Evolutionary conservation across 1,140 invertebrate genomes (phyloP).

Genomic region (Ditylenchus dipsaci): DNA sequence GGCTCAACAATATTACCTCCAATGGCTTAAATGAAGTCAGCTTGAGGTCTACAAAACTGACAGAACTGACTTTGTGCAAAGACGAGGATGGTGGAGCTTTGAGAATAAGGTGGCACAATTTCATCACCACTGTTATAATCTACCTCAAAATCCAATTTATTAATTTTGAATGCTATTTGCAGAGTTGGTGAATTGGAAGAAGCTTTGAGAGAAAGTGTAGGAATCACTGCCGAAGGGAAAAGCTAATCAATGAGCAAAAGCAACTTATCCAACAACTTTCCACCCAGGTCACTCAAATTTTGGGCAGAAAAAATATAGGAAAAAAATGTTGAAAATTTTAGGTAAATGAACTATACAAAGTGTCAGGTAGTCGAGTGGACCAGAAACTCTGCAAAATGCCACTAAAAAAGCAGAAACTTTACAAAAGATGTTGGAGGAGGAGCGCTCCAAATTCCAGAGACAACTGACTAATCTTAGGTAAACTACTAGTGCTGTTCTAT

Average conservation of each 20-base stretch:
- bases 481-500: neutral
- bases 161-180: too few relatives aligned
- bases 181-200: slow-evolving; percentile 45
- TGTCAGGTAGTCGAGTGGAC: slow-evolving; percentile 7
- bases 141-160: too few relatives aligned
- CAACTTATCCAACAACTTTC: slow-evolving; percentile 31
- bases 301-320: too few relatives aligned
- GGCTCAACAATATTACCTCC: too few relatives aligned
- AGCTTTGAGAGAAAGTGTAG: slow-evolving; percentile 43
- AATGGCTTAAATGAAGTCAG: neutral
- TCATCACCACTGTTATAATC: too few relatives aligned
- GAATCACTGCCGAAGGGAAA: slow-evolving; percentile 45
- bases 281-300: slow-evolving; percentile 18
- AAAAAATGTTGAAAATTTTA: too few relatives aligned
- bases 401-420: slow-evolving; percentile 6
- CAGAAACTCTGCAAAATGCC: slow-evolving; percentile 25
- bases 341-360: slow-evolving; percentile 36
- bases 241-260: slow-evolving; percentile 40
- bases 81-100: neutral
- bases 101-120: neutral
- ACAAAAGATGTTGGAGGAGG: slow-evolving; percentile 38
- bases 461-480: slow-evolving; percentile 32
- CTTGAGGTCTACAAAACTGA: neutral
- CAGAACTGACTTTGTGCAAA: neutral
- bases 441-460: slow-evolving; percentile 25